These are phyloP conservation scores for Eudemis profundana DNA, from an alignment of 2,888 invertebrate genomes.

Conservation along the genomic window DNA sequence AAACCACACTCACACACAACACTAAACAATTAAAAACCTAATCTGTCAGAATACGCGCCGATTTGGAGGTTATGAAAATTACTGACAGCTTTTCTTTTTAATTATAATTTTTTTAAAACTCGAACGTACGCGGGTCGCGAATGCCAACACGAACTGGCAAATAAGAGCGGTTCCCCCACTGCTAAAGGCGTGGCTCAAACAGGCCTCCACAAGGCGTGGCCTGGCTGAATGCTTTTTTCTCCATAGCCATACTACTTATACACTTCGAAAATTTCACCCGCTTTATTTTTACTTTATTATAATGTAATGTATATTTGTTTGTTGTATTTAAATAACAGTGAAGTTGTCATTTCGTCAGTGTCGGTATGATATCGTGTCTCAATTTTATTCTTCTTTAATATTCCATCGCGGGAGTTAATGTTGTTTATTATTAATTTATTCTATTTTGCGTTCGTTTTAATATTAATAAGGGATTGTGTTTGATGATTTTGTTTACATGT, in stretches of 20 bases:
- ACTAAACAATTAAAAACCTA: slow-evolving; percentile 37
- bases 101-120: slow-evolving; percentile 49
- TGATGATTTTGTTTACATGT: slow-evolving; percentile 22
- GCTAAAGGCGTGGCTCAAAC: slow-evolving; percentile 64
- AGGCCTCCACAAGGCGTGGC: slow-evolving; percentile 64
- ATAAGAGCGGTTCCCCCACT: slow-evolving; percentile 64
- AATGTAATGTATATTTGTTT: slow-evolving; percentile 76
- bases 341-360: slow-evolving; percentile 68
- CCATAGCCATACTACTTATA: slow-evolving; percentile 36
- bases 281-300: slow-evolving; percentile 66
- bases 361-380: slow-evolving; percentile 61
- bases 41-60: slow-evolving; percentile 36
- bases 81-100: slow-evolving; percentile 41
- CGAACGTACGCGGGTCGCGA: slow-evolving; percentile 73
- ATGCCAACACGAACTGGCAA: slow-evolving; percentile 74
- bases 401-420: slow-evolving; percentile 10
- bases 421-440: slow-evolving; percentile 31
- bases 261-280: slow-evolving; percentile 38
- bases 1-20: slow-evolving; percentile 40
- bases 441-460: slow-evolving; percentile 26
- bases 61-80: slow-evolving; percentile 25
- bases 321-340: slow-evolving; percentile 72
- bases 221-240: slow-evolving; percentile 39
- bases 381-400: slow-evolving; percentile 54
- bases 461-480: slow-evolving; percentile 32